A percentile compares a stretch with the other conserved stretches of the same genome.
These are phyloP conservation scores for Aegypius monachus DNA, from an alignment of 2,113 vertebrate genomes.

Conservation along the genomic window DNA sequence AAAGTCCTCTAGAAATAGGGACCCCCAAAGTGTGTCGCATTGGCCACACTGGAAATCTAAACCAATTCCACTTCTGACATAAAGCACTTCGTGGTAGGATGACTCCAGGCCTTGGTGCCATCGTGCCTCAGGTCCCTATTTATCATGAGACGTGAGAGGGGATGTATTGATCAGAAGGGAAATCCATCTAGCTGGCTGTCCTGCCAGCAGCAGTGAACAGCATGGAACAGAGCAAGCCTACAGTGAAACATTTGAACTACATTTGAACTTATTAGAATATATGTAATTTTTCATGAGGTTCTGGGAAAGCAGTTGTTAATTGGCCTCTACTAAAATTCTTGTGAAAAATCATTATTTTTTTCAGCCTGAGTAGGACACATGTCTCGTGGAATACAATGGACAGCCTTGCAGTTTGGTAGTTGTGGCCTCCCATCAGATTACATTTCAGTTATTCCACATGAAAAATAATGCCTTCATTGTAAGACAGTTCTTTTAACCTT, in stretches of 20 bases:
- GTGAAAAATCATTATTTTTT: not conserved
- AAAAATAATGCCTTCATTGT: not conserved
- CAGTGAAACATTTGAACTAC: not conserved
- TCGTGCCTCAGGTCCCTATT: not conserved
- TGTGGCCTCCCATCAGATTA: not conserved
- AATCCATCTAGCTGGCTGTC: not conserved
- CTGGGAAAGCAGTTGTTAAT: not conserved
- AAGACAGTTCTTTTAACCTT: not conserved
- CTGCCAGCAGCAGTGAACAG: not conserved
- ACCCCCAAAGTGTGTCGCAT: not conserved
- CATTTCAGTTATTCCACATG: not conserved
- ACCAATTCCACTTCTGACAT: not conserved
- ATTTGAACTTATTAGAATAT: not conserved
- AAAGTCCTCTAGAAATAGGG: not conserved
- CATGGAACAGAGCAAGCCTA: not conserved
- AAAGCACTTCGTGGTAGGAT: not conserved
- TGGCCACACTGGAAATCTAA: not conserved
- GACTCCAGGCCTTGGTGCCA: not conserved
- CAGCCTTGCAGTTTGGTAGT: not conserved
- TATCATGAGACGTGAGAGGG: not conserved
- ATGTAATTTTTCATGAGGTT: not conserved
- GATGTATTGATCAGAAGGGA: not conserved
- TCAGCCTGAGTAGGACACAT: not conserved
- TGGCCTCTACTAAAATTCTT: not conserved
- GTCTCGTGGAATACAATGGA: not conserved